These are phyloP conservation scores for Netelia melanura DNA, from an alignment of 2,888 invertebrate species.

Conservation along the genomic window DNA sequence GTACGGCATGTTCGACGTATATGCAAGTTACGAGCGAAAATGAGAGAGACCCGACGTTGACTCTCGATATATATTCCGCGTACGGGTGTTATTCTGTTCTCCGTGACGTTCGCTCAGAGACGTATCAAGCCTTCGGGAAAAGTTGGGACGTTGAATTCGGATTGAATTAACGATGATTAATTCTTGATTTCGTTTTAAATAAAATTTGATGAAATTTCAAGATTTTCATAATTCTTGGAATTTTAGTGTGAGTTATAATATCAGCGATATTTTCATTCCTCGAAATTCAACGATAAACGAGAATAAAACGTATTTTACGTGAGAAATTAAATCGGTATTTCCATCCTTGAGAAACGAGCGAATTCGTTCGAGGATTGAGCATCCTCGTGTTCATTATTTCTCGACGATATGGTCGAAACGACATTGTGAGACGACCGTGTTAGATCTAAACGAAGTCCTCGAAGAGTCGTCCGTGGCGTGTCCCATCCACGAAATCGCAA, in stretches of 20 bases:
- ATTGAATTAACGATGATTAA: not conserved
- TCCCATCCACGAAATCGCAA: conserved; percentile 13
- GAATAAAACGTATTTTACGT: too few species aligned
- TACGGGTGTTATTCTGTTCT: conserved; percentile 31
- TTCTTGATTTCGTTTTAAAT: not conserved
- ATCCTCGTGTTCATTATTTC: too few species aligned
- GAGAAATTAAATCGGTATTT: too few species aligned
- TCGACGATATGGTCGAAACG: not conserved
- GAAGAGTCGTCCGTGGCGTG: not conserved
- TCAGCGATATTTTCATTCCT: too few species aligned
- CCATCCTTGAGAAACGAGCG: too few species aligned
- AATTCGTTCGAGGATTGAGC: too few species aligned
- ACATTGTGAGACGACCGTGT: not conserved
- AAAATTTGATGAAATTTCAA: too few species aligned
- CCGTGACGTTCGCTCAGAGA: conserved; percentile 35
- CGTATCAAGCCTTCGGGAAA: conserved; percentile 25
- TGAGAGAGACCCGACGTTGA: conserved; percentile 32
- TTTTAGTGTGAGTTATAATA: too few species aligned
- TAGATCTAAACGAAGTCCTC: not conserved
- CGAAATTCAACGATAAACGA: too few species aligned
- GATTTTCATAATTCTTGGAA: too few species aligned
- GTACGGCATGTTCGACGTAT: not conserved
- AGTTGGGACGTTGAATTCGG: not conserved
- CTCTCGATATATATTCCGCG: conserved; percentile 43
- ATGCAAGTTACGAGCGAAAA: conserved; percentile 8